phyloP scores from a whole-genome alignment of 1,140 invertebrate species.

The Caenorhabditis inopinata region DNA sequence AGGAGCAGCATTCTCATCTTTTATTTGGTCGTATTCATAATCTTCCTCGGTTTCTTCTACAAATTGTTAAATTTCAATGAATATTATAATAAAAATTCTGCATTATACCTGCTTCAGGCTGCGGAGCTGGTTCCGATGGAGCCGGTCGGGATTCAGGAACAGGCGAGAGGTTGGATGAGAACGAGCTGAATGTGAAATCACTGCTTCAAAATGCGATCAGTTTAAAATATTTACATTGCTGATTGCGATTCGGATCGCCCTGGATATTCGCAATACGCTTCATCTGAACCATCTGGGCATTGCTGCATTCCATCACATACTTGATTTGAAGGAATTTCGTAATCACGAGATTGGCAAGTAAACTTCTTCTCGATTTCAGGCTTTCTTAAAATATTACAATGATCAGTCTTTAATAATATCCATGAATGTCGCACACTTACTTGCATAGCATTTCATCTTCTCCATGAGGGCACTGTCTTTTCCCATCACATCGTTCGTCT shows the following conservation, averaged over 20 bases:
- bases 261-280: slow-evolving; percentile 47
- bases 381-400: slow-evolving; percentile 39
- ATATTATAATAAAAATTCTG: not conserved
- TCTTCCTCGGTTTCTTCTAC: slow-evolving; percentile 34
- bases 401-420: not conserved
- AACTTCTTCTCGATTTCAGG: slow-evolving; percentile 37
- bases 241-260: not conserved
- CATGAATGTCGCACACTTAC: slow-evolving; percentile 7
- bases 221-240: not conserved
- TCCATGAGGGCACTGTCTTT: slow-evolving; percentile 58
- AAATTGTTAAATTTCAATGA: not conserved
- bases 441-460: slow-evolving; percentile 64
- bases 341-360: slow-evolving; percentile 39
- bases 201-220: not conserved
- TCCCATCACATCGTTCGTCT: slow-evolving; percentile 59
- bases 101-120: not conserved
- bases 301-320: slow-evolving; percentile 49
- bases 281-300: slow-evolving; percentile 48
- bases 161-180: not conserved
- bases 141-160: not conserved
- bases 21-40: slow-evolving; percentile 38
- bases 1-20: slow-evolving; percentile 30
- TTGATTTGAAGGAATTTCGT: slow-evolving; percentile 38
- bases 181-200: not conserved
- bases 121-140: not conserved